Base-by-base conservation (phyloP, 2,113 vertebrate genomes). In the Alouatta palliata region DNA sequence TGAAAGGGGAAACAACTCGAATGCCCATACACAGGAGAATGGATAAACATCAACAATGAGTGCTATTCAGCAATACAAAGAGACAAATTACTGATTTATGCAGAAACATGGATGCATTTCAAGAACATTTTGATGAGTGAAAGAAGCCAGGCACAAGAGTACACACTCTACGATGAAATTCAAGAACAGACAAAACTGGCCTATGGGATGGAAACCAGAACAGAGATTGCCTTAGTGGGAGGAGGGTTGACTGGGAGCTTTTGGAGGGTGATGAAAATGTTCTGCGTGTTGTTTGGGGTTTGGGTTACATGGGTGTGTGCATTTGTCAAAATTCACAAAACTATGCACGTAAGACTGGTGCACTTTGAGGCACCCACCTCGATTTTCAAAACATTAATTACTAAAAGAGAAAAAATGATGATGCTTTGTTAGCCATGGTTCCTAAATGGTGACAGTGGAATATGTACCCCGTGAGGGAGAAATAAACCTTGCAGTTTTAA, bases 401-500 rank as follows among this genome's bases (percentile, higher is more conserved):
- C 71, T 37, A 45, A 25, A 64, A 56, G 14, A 25, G 71, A 54
- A 68, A 76, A n/a, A 49, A 54, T 8, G 14, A 9, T 23, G 27
- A 27, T 30, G 12, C 21, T 75, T 43, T 37, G 23, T 45, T 37
- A 21, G 75, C 35, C 75, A 16, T 9, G 4, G 66, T 66, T 68
- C n/a, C 40, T 58, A n/a, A 76, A 32, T 81, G 64, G 14, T 4
- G 2, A 64, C 27, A 32, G 52, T 21, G 45, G 25, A 32, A 17
- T 14, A 2, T 11, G 30, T 12, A 32, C 8, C 3, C 6, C 2
- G 0, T 0, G 7, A 58, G 64, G 64, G 73, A 40, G 54, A 91
- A 54, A 79, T 58, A 23, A 20, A n/a, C 45, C 19, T 54, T 5
- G 21, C 32, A 8, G 14, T 47, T 7, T 47, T 25, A 20, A 61